Evolutionary conservation across 2,888 invertebrate species (phyloP).

Genomic region (Odontomyia ornata): DNA sequence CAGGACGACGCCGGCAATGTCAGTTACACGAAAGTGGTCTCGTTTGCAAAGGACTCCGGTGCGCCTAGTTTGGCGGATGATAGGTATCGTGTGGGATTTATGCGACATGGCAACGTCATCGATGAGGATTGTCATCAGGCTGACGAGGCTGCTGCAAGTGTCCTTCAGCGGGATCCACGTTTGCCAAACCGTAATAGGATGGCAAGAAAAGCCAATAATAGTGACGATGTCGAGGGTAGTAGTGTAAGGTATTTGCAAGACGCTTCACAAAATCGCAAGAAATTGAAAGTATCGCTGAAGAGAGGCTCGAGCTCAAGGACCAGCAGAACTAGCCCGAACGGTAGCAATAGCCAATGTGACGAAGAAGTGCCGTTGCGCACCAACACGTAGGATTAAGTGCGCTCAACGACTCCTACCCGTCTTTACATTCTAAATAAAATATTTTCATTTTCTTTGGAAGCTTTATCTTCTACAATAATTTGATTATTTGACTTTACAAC

Average conservation of each 20-base stretch:
- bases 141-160: not conserved
- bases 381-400: slow-evolving; percentile 29
- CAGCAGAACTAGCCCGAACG: not conserved
- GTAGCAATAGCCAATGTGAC: not conserved
- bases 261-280: not conserved
- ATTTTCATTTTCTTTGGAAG: slow-evolving; percentile 5
- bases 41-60: not conserved
- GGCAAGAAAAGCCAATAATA: not conserved
- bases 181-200: not conserved
- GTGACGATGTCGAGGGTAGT: not conserved
- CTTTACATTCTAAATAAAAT: slow-evolving; percentile 2
- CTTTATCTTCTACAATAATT: not conserved
- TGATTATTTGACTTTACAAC: not conserved
- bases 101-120: not conserved
- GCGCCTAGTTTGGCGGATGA: not conserved
- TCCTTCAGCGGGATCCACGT: not conserved
- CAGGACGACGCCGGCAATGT: slow-evolving; percentile 43
- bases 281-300: not conserved
- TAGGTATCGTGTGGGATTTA: not conserved
- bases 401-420: not conserved
- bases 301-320: not conserved
- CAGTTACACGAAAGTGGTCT: slow-evolving; percentile 39
- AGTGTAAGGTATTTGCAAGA: not conserved
- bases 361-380: not conserved
- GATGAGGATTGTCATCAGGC: not conserved